phyloP scores from a whole-genome alignment of 1,140 invertebrate species.

The Drosophila insularis region DNA sequence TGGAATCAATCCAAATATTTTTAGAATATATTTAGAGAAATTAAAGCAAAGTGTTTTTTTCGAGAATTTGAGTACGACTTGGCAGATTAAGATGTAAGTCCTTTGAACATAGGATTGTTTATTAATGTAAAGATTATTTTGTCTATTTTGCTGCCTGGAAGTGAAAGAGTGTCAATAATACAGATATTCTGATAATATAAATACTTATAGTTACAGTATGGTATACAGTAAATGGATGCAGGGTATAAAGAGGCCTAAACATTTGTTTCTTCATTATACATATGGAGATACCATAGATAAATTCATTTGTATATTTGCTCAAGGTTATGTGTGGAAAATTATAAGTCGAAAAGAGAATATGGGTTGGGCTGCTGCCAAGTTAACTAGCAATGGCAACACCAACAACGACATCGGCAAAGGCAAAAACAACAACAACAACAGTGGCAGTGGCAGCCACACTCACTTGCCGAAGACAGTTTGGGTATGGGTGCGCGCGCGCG shows the following conservation, averaged over 20 bases:
- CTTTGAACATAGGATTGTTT: no score
- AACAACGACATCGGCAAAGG: not conserved
- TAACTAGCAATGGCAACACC: conserved; percentile 35
- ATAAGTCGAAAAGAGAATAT: conserved; percentile 64
- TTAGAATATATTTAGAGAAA: no score
- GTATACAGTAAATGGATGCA: no score
- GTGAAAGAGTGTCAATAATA: no score
- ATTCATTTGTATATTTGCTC: conserved; percentile 61
- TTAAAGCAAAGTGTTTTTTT: no score
- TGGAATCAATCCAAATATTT: no score
- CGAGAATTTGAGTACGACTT: no score
- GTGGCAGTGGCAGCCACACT: conserved; percentile 24
- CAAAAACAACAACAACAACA: conserved; percentile 13
- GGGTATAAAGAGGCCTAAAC: conserved; percentile 34
- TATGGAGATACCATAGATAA: conserved; percentile 39
- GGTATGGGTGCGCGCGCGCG: conserved; percentile 12
- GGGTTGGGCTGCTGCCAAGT: conserved; percentile 63
- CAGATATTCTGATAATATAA: no score
- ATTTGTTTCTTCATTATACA: conserved; percentile 29
- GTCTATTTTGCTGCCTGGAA: no score
- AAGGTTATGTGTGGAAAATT: conserved; percentile 73
- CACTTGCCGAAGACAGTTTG: conserved; percentile 34
- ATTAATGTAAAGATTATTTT: no score
- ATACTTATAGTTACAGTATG: no score
- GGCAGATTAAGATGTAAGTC: no score